phyloP scores from a whole-genome alignment of 2,888 invertebrate species.

The Hylaea fasciaria region DNA sequence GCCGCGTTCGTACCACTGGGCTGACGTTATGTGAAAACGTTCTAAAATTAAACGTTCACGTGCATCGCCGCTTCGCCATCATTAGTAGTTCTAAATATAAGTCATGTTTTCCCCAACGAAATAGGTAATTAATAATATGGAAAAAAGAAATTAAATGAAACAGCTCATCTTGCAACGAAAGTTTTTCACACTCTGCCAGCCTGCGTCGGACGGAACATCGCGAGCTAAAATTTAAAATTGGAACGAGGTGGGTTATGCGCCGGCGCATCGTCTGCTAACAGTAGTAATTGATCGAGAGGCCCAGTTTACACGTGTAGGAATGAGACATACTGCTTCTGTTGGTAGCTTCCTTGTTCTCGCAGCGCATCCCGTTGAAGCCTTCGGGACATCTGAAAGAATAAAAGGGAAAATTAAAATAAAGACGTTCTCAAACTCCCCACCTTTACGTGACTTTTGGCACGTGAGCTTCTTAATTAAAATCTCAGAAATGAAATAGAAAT shows the following conservation, averaged over 20 bases:
- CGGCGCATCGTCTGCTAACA: conserved; percentile 85
- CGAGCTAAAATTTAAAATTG: conserved; percentile 69
- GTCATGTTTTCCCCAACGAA: conserved; percentile 36
- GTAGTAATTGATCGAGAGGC: conserved; percentile 91
- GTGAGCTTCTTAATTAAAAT: too few relatives aligned
- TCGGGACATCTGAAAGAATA: conserved; percentile 89
- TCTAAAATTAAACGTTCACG: conserved; percentile 45
- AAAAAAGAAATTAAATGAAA: conserved; percentile 34
- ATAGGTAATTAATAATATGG: conserved; percentile 41
- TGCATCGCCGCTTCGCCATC: conserved; percentile 40
- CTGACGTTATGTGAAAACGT: conserved; percentile 50
- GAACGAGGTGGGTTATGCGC: conserved; percentile 78
- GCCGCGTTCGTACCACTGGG: conserved; percentile 49
- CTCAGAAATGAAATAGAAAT: too few relatives aligned
- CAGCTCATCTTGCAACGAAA: conserved; percentile 42
- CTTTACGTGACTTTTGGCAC: too few relatives aligned
- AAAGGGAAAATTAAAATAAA: background rate
- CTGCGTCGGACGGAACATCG: conserved; percentile 58
- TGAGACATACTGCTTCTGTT: conserved; percentile 91
- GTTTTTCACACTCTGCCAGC: conserved; percentile 61
- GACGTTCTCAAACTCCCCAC: too few relatives aligned
- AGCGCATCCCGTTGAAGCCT: conserved; percentile 91
- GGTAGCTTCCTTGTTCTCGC: conserved; percentile 92
- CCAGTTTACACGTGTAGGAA: conserved; percentile 91
- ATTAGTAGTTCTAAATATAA: conserved; percentile 43